Conservation (phyloP, 2,888 invertebrate genomes). For the Imbricaverruca yamaguchii region DNA sequence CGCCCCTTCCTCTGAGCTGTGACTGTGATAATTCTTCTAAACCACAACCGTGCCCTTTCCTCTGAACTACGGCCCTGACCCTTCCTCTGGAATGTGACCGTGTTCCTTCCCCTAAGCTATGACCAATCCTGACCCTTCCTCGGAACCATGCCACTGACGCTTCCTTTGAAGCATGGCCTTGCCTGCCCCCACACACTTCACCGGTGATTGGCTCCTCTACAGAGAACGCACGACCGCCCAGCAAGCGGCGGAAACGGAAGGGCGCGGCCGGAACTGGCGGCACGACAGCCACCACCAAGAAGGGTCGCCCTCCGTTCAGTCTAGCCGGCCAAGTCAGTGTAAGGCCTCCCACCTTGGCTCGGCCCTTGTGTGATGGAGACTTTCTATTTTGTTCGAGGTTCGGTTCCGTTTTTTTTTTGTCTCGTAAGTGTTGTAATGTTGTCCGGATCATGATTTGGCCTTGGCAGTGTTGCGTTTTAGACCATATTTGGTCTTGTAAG, state of each 20-base stretch:
- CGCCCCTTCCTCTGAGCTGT: too few relatives aligned
- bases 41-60: too few relatives aligned
- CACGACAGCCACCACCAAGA: conserved; percentile 64
- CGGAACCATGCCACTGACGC: not conserved
- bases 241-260: conserved; percentile 93
- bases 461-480: too few relatives aligned
- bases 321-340: conserved; percentile 77
- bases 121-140: not conserved
- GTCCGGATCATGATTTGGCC: too few relatives aligned
- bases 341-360: conserved; percentile 26
- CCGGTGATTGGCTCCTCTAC: conserved; percentile 36
- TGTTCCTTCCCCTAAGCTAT: not conserved
- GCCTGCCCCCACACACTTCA: not conserved
- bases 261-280: conserved; percentile 52
- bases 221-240: conserved; percentile 91
- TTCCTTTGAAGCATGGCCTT: not conserved
- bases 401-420: conserved; percentile 25
- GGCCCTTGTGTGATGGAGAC: conserved; percentile 25
- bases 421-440: not conserved
- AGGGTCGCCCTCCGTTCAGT: conserved; percentile 91
- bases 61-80: not conserved
- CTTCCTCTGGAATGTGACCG: not conserved
- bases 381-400: conserved; percentile 26
- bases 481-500: conserved; percentile 23
- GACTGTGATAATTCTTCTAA: not conserved